phyloP scores from a whole-genome alignment of 2,888 invertebrate genomes.

The Tenthredo scrophulariae region DNA sequence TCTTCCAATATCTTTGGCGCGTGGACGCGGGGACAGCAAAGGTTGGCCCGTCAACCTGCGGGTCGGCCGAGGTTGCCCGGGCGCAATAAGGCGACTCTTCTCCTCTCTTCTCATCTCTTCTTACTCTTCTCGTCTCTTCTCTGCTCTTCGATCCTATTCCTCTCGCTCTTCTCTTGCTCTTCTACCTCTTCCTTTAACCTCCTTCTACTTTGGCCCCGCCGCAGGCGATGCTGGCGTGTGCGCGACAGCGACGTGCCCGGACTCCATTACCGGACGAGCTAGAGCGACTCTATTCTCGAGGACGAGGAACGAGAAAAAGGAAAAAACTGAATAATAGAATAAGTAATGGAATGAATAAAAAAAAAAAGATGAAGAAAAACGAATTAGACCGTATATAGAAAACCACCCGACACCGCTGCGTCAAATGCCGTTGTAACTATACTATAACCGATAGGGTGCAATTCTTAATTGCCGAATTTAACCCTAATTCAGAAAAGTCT shows the following conservation, averaged over 20 bases:
- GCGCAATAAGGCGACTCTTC: constrained; percentile 41
- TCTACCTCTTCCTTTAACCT: neutral
- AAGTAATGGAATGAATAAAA: constrained; percentile 29
- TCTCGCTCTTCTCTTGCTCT: constrained; percentile 10
- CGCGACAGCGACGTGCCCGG: constrained; percentile 72
- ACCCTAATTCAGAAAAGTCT: neutral
- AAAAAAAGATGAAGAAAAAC: neutral
- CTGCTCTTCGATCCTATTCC: neutral
- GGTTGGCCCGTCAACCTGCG: constrained; percentile 50
- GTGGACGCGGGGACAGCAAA: constrained; percentile 47
- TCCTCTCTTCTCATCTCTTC: neutral
- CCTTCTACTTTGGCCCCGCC: constrained; percentile 30
- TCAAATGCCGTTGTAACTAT: neutral
- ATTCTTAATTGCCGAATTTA: neutral
- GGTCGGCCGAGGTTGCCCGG: constrained; percentile 46
- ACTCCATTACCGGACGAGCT: constrained; percentile 68
- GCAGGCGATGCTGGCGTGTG: constrained; percentile 64
- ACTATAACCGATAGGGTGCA: neutral
- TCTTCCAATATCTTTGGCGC: constrained; percentile 43
- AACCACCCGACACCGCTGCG: neutral
- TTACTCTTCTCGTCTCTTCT: neutral
- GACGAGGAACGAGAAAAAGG: constrained; percentile 25
- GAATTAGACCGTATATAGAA: neutral
- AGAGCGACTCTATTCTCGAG: constrained; percentile 67
- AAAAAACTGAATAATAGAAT: constrained; percentile 46